Conservation (phyloP, 2,888 invertebrate genomes). For the Chaetogeoica ovagalla region DNA sequence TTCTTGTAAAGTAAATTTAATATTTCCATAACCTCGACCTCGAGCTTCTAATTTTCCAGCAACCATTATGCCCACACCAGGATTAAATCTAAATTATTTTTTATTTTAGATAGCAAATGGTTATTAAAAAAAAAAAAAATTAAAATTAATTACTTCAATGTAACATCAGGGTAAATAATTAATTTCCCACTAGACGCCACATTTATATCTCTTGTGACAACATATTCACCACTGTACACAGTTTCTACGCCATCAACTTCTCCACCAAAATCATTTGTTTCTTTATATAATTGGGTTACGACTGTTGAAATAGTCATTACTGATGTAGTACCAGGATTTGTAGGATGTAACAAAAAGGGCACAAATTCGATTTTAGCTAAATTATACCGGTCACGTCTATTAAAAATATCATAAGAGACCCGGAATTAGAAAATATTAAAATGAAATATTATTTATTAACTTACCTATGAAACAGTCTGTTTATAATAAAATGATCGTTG, state of each 20-base stretch:
- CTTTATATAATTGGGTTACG: conserved; percentile 76
- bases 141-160: conserved; percentile 62
- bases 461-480: conserved; percentile 71
- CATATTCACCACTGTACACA: conserved; percentile 81
- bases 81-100: conserved; percentile 71
- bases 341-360: conserved; percentile 86
- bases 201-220: conserved; percentile 91
- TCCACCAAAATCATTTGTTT: conserved; percentile 78
- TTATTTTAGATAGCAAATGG: conserved; percentile 4
- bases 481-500: conserved; percentile 74
- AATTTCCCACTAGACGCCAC: conserved; percentile 86
- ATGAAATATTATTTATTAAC: conserved; percentile 14
- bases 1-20: conserved; percentile 77
- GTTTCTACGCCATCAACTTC: conserved; percentile 90
- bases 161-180: conserved; percentile 84
- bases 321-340: conserved; percentile 84
- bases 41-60: conserved; percentile 86
- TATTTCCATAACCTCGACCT: conserved; percentile 78
- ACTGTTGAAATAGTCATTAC: conserved; percentile 75
- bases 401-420: conserved; percentile 13
- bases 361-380: conserved; percentile 88
- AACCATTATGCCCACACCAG: conserved; percentile 94
- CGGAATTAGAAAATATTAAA: neutral
- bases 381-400: conserved; percentile 87
- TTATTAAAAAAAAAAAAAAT: neutral